phyloP scores from a whole-genome alignment of 92 coral and sea anemone genomes.

The Phenganax stokvisi region DNA sequence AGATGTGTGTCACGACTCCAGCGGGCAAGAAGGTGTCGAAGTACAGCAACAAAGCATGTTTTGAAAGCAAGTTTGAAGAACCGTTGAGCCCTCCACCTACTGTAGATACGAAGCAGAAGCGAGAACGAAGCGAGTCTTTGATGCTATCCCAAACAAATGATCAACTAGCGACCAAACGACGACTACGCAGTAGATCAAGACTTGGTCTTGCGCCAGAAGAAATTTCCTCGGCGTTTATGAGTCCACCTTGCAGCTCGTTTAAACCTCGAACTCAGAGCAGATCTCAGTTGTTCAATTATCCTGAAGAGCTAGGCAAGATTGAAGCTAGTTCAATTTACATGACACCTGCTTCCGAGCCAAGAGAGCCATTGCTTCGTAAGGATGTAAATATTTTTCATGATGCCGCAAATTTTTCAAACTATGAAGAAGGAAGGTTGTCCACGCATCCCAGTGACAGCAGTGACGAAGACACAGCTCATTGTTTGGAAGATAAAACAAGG shows the following conservation, averaged over 20 bases:
- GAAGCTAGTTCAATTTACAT: slow-evolving; percentile 21
- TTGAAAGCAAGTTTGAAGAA: background rate
- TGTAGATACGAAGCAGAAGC: slow-evolving; percentile 23
- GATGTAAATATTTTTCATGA: slow-evolving; percentile 7
- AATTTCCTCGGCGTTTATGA: slow-evolving; percentile 11
- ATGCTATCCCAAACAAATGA: slow-evolving; percentile 27
- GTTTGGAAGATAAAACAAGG: slow-evolving; percentile 17
- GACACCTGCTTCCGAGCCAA: slow-evolving; percentile 16
- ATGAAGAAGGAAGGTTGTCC: background rate
- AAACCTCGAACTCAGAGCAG: slow-evolving; percentile 14
- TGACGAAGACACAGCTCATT: background rate
- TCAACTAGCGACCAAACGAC: slow-evolving; percentile 16
- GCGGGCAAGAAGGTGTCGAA: slow-evolving; percentile 10
- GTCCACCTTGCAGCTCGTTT: slow-evolving; percentile 27
- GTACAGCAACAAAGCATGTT: background rate
- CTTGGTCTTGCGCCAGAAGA: slow-evolving; percentile 12
- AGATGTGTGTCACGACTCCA: slow-evolving; percentile 23
- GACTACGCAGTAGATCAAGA: slow-evolving; percentile 31
- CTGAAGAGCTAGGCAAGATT: slow-evolving; percentile 1
- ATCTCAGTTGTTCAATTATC: slow-evolving; percentile 8
- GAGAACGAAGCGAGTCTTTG: slow-evolving; percentile 34
- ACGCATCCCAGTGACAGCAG: slow-evolving; percentile 17
- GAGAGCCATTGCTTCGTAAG: slow-evolving; percentile 14
- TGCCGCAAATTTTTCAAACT: background rate
- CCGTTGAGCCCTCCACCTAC: slow-evolving; percentile 36